Base-by-base conservation (phyloP, 2,113 vertebrate genomes). In the Trogon melanurus region DNA sequence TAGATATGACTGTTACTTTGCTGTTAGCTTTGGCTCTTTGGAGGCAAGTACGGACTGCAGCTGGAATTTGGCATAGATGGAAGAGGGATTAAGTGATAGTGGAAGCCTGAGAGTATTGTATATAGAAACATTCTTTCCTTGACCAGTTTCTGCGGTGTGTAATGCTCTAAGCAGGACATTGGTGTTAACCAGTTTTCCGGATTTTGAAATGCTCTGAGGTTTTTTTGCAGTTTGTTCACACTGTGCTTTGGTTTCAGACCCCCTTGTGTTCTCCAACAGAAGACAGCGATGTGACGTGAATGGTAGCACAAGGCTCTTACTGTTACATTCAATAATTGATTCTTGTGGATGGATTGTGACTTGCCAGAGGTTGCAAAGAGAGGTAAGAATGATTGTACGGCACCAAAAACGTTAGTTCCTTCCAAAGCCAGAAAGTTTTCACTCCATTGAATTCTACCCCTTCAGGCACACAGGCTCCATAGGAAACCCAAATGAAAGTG, bases 81-180 rank as follows among this genome's bases (percentile, higher is more conserved):
- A 93, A 96, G 89, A 96, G 83, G 93, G 69, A 95, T 95, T 91
- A 91, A 91, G 89, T 95, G 95, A 69, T 72, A 79, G 93, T 34
- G 83, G 91, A 79, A 89, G 65, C 32, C 73, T 45, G 53, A 51
- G 32, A 41, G 32, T 27, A 1, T 41, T 89, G 86, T 84, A 21
- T 81, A 81, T 30, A 91, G 61, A 87, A 95, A 89, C 86, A 75
- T 89, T 91, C 80, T 78, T 95, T 74, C 76, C 78, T 84, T 0
- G 0, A 53, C 53, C 38, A 30, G 11, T 87, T 87, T 89, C 60
- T 84, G 83, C 53, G 83, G 21, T 62, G 56, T 71, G 69, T 82
- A 45, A 18, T 81, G n/a, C 73, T 78, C 69, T 67, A 47, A 75
- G 44, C 61, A 84, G 65, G 56, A 44, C 61, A 20, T 2, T 48